These are phyloP conservation scores for Parauchenoglanis ngamensis DNA, from an alignment of 2,797 vertebrate genomes.

Conservation along the genomic window DNA sequence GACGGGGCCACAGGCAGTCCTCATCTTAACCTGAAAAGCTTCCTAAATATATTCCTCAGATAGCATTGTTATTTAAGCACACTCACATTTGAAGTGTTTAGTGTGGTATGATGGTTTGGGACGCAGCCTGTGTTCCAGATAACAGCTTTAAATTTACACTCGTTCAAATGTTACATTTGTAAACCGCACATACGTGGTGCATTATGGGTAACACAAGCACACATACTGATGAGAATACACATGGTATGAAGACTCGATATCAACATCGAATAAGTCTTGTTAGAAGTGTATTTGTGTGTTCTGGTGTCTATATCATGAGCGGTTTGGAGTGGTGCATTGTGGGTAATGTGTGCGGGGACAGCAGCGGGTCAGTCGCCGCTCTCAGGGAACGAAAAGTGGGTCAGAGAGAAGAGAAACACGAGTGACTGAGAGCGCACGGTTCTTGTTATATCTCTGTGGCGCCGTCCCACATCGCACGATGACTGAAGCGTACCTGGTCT, in stretches of 20 bases:
- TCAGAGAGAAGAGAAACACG: constrained; percentile 19
- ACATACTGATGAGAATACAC: not conserved
- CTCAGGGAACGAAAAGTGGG: constrained; percentile 47
- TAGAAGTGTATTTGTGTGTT: constrained; percentile 6
- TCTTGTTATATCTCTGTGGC: not conserved
- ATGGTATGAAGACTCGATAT: not conserved
- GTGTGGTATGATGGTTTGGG: not conserved
- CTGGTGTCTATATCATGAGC: constrained; percentile 6
- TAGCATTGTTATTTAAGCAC: not conserved
- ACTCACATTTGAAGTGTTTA: not conserved
- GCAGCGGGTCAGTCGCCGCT: constrained; percentile 62
- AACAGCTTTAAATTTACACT: not conserved
- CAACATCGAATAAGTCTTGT: not conserved
- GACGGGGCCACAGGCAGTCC: not conserved
- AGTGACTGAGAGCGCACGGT: not conserved
- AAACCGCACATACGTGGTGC: not conserved
- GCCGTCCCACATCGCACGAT: not conserved
- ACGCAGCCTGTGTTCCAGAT: not conserved
- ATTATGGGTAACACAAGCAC: constrained; percentile 3
- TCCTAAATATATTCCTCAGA: not conserved
- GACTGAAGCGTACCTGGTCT: not conserved
- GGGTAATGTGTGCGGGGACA: constrained; percentile 60
- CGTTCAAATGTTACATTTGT: not conserved
- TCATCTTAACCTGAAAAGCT: not conserved
- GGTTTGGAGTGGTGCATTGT: constrained; percentile 48